Evolutionary conservation across 2,113 vertebrate species (phyloP), one percentile per base, ranked within the genome.

Genomic region (Zeus faber): DNA sequence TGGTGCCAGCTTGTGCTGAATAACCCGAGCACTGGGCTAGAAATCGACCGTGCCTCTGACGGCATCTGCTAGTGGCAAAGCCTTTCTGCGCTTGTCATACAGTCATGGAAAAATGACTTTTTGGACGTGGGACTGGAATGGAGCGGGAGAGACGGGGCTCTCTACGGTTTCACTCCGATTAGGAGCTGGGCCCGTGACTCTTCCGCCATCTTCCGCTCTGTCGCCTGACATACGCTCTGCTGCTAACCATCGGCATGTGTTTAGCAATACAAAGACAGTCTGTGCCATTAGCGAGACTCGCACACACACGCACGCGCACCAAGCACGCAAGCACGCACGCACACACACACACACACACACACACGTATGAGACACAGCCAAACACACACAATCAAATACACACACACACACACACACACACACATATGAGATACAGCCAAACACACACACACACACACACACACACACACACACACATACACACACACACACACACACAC

Each of bases 261-360:
- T 65, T 16, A 53, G 45, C 70, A 67, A 77, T 6, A 72, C 74
- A 80, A 82, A 76, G 63, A 51, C 66, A 20, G 53, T 48, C 77
- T 67, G 47, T 82, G 46, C 67, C 48, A 33, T 33, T 73, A 14
- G 22, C 3, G 21, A 40, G 22, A 18, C 24, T 18, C 16, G 31
- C 4, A 29, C 4, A 29, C 4, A 29, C 4, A 29, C n/a, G n/a
- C n/a, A n/a, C n/a, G n/a, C n/a, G n/a, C n/a, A 9, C 4, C 4
- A 29, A 9, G 9, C 27, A 37, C 35, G 8, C 35, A 41, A 6
- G n/a, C n/a, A n/a, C n/a, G n/a, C n/a, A n/a, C n/a, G n/a, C n/a
- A n/a, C n/a, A n/a, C n/a, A n/a, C n/a, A n/a, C n/a, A n/a, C n/a
- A n/a, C n/a, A n/a, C n/a, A n/a, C n/a, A n/a, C n/a, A n/a, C n/a